Conservation (phyloP, 1,140 invertebrate genomes). For the Bombus terrestris region DNA sequence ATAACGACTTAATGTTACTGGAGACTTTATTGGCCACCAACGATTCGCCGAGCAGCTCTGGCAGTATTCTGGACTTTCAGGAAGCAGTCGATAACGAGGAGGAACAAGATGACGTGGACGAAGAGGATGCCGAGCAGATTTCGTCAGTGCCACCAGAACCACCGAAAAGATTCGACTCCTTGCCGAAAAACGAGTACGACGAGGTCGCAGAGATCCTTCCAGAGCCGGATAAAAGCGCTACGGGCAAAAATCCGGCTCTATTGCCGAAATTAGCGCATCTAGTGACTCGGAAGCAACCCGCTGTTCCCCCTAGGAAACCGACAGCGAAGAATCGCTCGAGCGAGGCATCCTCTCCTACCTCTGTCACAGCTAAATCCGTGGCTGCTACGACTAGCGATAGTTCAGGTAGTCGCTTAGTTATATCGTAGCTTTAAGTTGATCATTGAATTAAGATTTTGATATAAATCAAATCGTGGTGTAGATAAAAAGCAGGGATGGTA, state of each 20-base stretch:
- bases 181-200: constrained; percentile 79
- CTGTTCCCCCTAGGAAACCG: constrained; percentile 75
- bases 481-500: too few species aligned
- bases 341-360: background rate
- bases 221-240: constrained; percentile 56
- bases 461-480: accelerated
- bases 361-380: background rate
- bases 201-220: constrained; percentile 72
- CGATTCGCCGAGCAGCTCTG: constrained; percentile 71
- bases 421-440: background rate
- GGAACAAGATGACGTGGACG: constrained; percentile 69
- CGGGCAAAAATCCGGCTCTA: constrained; percentile 75
- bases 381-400: background rate
- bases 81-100: constrained; percentile 72
- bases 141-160: constrained; percentile 78
- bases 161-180: constrained; percentile 81
- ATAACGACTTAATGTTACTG: constrained; percentile 75
- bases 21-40: constrained; percentile 73
- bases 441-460: background rate
- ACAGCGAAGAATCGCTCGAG: background rate
- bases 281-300: constrained; percentile 74
- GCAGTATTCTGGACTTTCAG: constrained; percentile 67
- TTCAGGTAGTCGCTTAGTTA: background rate
- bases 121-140: constrained; percentile 64
- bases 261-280: constrained; percentile 77